Evolutionary conservation across 2,888 invertebrate genomes (phyloP).

Genomic region (Drosophila mimica): DNA sequence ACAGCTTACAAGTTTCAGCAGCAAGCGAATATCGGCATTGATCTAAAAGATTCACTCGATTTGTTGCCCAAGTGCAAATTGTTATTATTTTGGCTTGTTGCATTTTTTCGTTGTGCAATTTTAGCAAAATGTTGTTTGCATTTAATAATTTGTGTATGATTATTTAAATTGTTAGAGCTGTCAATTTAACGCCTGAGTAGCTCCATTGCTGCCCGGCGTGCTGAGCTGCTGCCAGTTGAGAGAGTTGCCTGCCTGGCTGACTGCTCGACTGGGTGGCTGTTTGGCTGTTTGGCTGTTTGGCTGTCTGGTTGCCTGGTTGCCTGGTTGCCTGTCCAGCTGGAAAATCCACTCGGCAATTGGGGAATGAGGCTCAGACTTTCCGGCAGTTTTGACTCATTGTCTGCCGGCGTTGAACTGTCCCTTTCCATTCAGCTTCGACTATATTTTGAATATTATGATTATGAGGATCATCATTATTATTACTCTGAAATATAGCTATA

Average conservation of each 20-base stretch:
- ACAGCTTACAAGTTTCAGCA: background rate
- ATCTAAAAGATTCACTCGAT: background rate
- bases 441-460: background rate
- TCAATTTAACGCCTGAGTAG: constrained; percentile 51
- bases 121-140: constrained; percentile 40
- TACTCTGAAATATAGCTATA: too few relatives aligned
- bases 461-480: background rate
- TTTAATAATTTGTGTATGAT: constrained; percentile 26
- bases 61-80: background rate
- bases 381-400: constrained; percentile 21
- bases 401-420: background rate
- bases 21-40: background rate
- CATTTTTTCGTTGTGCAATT: constrained; percentile 50
- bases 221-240: constrained; percentile 5
- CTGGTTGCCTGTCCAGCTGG: constrained; percentile 52
- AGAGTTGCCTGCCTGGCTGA: constrained; percentile 4
- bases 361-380: constrained; percentile 3
- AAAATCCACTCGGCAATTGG: constrained; percentile 64
- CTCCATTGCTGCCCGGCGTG: constrained; percentile 1
- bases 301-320: background rate
- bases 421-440: constrained; percentile 6
- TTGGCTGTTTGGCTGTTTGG: background rate
- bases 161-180: constrained; percentile 25
- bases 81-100: background rate
- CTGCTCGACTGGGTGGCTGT: background rate